These are phyloP conservation scores for Rhadina sibilatrix DNA, from an alignment of 2,113 vertebrate species.

Conservation along the genomic window DNA sequence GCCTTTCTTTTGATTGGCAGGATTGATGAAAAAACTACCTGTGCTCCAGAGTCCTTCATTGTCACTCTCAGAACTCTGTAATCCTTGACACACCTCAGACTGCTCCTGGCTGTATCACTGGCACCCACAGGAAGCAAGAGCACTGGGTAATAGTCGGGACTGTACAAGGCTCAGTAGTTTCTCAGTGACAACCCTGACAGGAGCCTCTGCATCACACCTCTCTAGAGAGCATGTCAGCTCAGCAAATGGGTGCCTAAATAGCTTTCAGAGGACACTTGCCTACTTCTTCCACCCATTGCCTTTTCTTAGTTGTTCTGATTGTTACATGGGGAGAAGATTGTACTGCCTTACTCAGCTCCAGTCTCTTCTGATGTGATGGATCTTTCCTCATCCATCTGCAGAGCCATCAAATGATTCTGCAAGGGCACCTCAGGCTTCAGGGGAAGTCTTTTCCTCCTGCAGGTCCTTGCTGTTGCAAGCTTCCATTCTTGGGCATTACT, in stretches of 20 bases:
- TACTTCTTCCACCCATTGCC: neutral
- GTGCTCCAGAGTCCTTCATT: neutral
- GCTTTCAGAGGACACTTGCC: neutral
- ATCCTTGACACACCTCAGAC: neutral
- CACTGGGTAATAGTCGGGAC: neutral
- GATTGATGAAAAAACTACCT: neutral
- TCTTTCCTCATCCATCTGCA: accelerated
- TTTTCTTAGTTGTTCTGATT: neutral
- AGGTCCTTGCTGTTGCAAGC: neutral
- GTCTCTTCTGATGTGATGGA: neutral
- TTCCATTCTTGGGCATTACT: neutral
- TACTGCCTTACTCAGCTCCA: neutral
- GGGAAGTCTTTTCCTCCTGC: neutral
- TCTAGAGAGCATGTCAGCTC: neutral
- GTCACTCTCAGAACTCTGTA: neutral
- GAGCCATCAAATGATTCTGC: neutral
- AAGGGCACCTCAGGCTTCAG: neutral
- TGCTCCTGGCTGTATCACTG: neutral
- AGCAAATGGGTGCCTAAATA: neutral
- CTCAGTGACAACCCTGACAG: neutral
- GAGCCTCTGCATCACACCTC: neutral
- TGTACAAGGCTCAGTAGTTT: neutral
- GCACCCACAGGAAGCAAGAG: neutral
- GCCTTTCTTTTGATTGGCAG: neutral
- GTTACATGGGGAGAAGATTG: accelerated